These are phyloP conservation scores for Pseudomyrmex dendroicus DNA, from an alignment of 1,140 invertebrate species.

Conservation along the genomic window DNA sequence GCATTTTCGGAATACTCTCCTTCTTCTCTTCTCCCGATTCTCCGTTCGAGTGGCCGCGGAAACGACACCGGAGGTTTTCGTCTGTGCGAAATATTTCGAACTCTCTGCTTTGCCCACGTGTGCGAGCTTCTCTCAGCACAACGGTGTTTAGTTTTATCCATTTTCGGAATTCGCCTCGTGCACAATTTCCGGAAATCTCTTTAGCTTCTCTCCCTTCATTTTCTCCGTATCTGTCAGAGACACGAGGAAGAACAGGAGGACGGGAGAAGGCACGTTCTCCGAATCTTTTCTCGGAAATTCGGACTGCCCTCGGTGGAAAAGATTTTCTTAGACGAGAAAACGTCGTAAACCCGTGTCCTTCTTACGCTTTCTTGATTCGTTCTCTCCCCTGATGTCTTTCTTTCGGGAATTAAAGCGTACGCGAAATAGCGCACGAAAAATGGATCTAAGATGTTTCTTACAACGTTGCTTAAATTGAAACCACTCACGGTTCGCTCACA, in stretches of 20 bases:
- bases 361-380: background rate
- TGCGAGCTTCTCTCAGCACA: background rate
- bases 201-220: constrained; percentile 19
- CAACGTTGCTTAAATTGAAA: constrained; percentile 23
- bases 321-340: background rate
- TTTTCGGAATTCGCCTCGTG: constrained; percentile 1
- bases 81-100: constrained; percentile 22
- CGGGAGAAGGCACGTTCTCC: background rate
- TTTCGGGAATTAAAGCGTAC: background rate
- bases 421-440: background rate
- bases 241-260: background rate
- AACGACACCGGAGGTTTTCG: background rate
- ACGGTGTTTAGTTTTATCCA: background rate
- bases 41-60: background rate
- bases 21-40: background rate
- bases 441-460: constrained; percentile 1
- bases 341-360: background rate
- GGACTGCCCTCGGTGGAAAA: background rate
- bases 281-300: background rate
- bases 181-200: constrained; percentile 26
- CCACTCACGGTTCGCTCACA: background rate
- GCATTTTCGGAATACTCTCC: constrained; percentile 32
- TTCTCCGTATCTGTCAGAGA: constrained; percentile 11
- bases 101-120: background rate
- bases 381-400: background rate